These are phyloP conservation scores for Eriocheir sinensis DNA, from an alignment of 1,140 invertebrate species.

Conservation along the genomic window DNA sequence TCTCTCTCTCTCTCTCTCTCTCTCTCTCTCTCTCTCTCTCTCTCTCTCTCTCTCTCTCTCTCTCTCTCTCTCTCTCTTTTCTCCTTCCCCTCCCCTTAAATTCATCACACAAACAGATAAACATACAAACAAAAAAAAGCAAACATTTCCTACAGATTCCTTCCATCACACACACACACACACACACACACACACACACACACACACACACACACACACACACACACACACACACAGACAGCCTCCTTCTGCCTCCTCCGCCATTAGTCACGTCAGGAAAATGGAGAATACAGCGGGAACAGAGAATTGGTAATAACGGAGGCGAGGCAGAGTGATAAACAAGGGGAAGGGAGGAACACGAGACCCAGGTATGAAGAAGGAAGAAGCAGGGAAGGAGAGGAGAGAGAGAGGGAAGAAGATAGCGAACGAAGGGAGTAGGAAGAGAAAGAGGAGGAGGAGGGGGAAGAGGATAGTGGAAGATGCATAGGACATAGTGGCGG, in stretches of 20 bases:
- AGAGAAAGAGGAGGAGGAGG: too few relatives aligned
- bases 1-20: too few relatives aligned
- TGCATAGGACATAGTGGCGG: too few relatives aligned
- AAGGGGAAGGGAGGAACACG: neutral
- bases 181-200: neutral
- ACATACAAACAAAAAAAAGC: neutral
- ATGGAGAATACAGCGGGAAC: neutral
- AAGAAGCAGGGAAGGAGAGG: too few relatives aligned
- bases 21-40: too few relatives aligned
- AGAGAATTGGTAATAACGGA: constrained; percentile 25
- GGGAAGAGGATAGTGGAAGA: too few relatives aligned
- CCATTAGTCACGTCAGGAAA: neutral
- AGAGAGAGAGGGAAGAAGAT: too few relatives aligned
- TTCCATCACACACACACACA: neutral
- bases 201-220: neutral
- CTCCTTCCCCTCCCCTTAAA: too few relatives aligned
- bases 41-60: too few relatives aligned
- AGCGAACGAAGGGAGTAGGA: too few relatives aligned
- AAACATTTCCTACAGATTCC: neutral
- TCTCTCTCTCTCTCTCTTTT: too few relatives aligned
- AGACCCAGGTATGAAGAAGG: neutral
- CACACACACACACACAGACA: neutral
- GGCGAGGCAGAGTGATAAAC: neutral
- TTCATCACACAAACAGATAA: too few relatives aligned
- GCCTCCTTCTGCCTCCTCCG: neutral